phyloP scores from a whole-genome alignment of 2,797 vertebrate genomes.

The Lutra lutra region DNA sequence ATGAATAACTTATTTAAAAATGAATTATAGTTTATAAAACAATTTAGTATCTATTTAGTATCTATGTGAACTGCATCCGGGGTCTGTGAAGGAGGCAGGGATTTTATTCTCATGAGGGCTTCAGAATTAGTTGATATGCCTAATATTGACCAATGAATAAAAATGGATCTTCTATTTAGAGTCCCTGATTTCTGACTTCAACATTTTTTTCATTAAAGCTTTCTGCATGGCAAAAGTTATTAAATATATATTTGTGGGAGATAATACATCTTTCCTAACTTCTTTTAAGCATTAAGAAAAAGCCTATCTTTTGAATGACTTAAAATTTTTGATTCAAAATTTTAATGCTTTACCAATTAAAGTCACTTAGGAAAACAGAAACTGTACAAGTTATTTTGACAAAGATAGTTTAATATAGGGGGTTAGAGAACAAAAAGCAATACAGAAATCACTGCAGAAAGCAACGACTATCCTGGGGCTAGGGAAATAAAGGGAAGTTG shows the following conservation, averaged over 20 bases:
- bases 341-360: not conserved
- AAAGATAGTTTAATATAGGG: constrained; percentile 2
- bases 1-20: constrained; percentile 13
- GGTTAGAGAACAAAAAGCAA: not conserved
- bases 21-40: not conserved
- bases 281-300: constrained; percentile 4
- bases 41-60: not conserved
- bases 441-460: not conserved
- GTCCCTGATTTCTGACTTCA: constrained; percentile 10
- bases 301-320: constrained; percentile 11
- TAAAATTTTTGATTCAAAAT: not conserved
- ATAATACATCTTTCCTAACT: not conserved
- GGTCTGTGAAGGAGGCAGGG: not conserved
- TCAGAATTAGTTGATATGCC: not conserved
- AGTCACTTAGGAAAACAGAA: not conserved
- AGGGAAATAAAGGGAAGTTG: not conserved
- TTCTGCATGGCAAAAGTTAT: not conserved
- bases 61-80: not conserved
- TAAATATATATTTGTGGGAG: not conserved
- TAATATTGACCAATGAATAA: not conserved
- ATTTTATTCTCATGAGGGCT: not conserved
- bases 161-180: not conserved
- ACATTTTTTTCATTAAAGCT: not conserved
- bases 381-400: not conserved
- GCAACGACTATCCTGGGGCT: not conserved